Evolutionary conservation across 64 coral and sea anemone genomes (phyloP).

Genomic region (Hydrozoanthus tunicans): DNA sequence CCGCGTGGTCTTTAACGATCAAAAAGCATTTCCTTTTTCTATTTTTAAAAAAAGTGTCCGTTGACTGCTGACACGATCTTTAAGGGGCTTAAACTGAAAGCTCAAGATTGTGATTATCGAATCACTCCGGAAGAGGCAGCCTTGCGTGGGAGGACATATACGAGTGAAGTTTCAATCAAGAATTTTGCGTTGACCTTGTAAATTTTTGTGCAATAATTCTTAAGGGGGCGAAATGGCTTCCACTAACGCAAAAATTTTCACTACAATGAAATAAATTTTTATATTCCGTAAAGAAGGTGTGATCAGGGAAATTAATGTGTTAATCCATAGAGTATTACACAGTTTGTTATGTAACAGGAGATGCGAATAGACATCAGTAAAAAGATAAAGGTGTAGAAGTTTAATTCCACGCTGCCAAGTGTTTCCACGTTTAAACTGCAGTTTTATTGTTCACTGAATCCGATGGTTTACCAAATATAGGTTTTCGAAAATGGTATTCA

Average conservation of each 20-base stretch:
- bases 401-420: too few species aligned
- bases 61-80: not conserved
- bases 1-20: not conserved
- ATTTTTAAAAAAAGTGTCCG: not conserved
- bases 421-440: too few species aligned
- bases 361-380: too few species aligned
- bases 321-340: too few species aligned
- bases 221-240: not conserved
- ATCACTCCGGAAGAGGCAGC: not conserved
- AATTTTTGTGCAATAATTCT: not conserved
- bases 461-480: too few species aligned
- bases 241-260: not conserved
- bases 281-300: too few species aligned
- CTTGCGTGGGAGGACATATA: not conserved
- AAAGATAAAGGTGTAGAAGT: too few species aligned
- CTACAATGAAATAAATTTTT: too few species aligned
- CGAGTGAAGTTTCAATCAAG: not conserved
- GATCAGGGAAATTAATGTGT: too few species aligned
- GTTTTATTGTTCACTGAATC: too few species aligned
- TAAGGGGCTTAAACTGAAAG: not conserved
- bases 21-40: not conserved
- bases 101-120: not conserved
- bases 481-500: too few species aligned
- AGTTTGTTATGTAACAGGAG: too few species aligned
- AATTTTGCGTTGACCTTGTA: not conserved